Conservation (phyloP, 2,797 vertebrate genomes). For the Sebastes iracundus region DNA sequence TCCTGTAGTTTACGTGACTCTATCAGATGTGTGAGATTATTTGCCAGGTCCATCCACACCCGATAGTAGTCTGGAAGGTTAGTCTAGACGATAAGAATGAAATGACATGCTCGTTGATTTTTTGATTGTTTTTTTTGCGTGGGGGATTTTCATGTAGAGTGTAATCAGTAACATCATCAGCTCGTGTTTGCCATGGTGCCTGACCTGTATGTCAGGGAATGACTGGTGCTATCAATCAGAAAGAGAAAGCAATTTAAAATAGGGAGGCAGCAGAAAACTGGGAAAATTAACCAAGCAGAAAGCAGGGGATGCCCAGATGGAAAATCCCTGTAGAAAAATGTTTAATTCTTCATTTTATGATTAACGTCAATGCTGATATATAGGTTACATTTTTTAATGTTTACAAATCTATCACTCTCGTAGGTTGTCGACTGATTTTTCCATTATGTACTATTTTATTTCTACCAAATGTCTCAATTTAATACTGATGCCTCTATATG, state of each 20-base stretch:
- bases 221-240: slow-evolving; percentile 53
- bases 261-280: slow-evolving; percentile 7
- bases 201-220: slow-evolving; percentile 52
- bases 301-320: not conserved
- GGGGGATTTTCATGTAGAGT: slow-evolving; percentile 22
- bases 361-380: not conserved
- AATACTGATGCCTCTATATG: not conserved
- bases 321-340: not conserved
- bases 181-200: slow-evolving; percentile 32
- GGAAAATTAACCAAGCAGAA: slow-evolving; percentile 9
- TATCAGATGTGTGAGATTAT: slow-evolving; percentile 66
- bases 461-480: not conserved
- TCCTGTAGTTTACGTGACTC: slow-evolving; percentile 60
- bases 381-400: not conserved
- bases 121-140: slow-evolving; percentile 19
- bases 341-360: not conserved
- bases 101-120: slow-evolving; percentile 34
- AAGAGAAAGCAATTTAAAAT: slow-evolving; percentile 37
- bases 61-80: slow-evolving; percentile 72
- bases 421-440: not conserved
- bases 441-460: not conserved
- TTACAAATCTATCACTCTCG: not conserved
- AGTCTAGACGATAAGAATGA: slow-evolving; percentile 55
- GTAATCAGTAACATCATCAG: slow-evolving; percentile 56
- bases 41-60: slow-evolving; percentile 72